A percentile compares a stretch with the other conserved stretches of the same genome.
Evolutionary conservation across 2,888 invertebrate species (phyloP).

Genomic region (Odontocerum albicorne): DNA sequence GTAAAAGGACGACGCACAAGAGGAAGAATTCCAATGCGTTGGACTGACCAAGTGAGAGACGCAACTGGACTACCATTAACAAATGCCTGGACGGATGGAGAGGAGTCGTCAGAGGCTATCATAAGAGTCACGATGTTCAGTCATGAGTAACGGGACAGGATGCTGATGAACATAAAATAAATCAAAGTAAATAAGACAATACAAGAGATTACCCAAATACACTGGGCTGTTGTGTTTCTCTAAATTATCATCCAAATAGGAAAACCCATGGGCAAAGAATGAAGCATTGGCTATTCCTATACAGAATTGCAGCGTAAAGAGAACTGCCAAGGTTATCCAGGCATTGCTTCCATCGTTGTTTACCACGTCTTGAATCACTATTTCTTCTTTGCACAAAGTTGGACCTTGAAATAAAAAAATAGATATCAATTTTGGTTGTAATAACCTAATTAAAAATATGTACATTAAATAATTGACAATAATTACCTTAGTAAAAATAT

Average conservation of each 20-base stretch:
- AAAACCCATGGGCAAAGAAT: constrained; percentile 58
- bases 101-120: too few relatives aligned
- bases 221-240: constrained; percentile 53
- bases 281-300: constrained; percentile 52
- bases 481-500: neutral
- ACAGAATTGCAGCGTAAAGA: constrained; percentile 53
- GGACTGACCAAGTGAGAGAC: too few relatives aligned
- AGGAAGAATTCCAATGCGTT: too few relatives aligned
- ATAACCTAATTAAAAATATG: neutral
- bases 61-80: too few relatives aligned
- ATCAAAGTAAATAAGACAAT: neutral
- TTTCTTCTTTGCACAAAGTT: constrained; percentile 34
- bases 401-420: constrained; percentile 30
- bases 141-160: too few relatives aligned
- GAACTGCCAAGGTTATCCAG: constrained; percentile 44
- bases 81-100: too few relatives aligned
- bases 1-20: too few relatives aligned
- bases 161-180: neutral
- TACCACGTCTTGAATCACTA: constrained; percentile 32
- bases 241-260: constrained; percentile 65
- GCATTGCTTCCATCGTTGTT: constrained; percentile 17
- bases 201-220: constrained; percentile 44
- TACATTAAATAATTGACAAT: neutral
- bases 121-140: too few relatives aligned
- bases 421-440: neutral